Percentiles rank a stretch among this genome's conserved stretches.
Conservation (phyloP, 2,797 vertebrate species). For the Gallirallus australis region DNA sequence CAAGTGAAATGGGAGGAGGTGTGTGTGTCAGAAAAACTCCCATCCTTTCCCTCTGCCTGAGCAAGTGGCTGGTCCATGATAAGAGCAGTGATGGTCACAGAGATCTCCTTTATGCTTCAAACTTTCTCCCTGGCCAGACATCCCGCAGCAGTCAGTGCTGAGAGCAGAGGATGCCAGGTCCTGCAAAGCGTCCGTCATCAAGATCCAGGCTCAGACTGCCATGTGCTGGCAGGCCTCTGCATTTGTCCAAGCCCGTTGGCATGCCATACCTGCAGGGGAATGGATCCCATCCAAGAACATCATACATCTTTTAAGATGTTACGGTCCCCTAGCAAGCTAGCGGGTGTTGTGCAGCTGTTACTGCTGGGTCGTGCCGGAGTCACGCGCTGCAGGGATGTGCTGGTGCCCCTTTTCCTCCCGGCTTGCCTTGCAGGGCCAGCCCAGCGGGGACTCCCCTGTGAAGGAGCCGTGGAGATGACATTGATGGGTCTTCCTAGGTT, state of each 20-base stretch:
- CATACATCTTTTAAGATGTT: conserved; percentile 59
- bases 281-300: conserved; percentile 58
- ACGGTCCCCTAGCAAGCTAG: neutral
- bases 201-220: neutral
- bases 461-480: neutral
- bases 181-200: neutral
- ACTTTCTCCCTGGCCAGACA: neutral
- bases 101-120: neutral
- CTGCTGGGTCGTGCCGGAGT: neutral
- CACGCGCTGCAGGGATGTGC: neutral
- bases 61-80: neutral
- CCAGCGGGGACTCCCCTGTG: neutral
- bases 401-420: neutral
- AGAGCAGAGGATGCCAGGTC: neutral
- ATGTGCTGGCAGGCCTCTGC: neutral
- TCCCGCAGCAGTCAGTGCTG: neutral
- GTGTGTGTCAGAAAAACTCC: neutral
- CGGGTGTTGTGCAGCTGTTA: conserved; percentile 39
- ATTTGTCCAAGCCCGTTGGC: neutral
- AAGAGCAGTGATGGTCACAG: neutral
- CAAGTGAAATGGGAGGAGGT: neutral
- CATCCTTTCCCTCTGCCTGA: neutral
- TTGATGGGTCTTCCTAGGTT: neutral
- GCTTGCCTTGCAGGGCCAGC: neutral
- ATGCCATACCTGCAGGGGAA: neutral